Evolutionary conservation across 2,797 vertebrate species (phyloP).

Genomic region (Hippocampus kuda): DNA sequence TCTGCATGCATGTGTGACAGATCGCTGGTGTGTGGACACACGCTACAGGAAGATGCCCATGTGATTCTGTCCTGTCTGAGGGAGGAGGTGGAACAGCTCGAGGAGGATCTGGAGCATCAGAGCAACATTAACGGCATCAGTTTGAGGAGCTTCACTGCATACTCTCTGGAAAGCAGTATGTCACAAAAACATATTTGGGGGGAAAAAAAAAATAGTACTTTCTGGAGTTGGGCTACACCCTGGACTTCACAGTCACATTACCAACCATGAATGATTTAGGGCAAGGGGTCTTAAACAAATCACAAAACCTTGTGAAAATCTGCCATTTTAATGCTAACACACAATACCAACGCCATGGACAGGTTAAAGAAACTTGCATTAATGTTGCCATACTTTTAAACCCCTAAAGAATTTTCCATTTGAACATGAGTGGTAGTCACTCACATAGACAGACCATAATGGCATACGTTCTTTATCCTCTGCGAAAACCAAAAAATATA

Average conservation of each 20-base stretch:
- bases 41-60: constrained; percentile 17
- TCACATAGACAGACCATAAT: no score
- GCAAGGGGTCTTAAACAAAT: not conserved
- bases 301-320: not conserved
- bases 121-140: constrained; percentile 67
- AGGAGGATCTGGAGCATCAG: constrained; percentile 67
- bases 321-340: not conserved
- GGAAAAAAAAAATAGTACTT: no score
- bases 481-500: no score
- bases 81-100: constrained; percentile 61
- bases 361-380: not conserved
- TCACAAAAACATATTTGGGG: not conserved
- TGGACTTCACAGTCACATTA: no score
- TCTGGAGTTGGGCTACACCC: no score
- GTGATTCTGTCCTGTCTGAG: constrained; percentile 47
- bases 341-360: not conserved
- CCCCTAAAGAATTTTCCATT: no score
- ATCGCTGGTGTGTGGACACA: constrained; percentile 19
- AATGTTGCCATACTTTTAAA: not conserved
- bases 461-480: no score
- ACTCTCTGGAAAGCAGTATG: constrained; percentile 68
- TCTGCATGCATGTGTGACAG: constrained; percentile 12
- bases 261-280: no score
- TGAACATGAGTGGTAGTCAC: no score
- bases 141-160: constrained; percentile 65